These are phyloP conservation scores for Pteronotus mesoamericanus DNA, from an alignment of 2,797 vertebrate species.

Conservation along the genomic window DNA sequence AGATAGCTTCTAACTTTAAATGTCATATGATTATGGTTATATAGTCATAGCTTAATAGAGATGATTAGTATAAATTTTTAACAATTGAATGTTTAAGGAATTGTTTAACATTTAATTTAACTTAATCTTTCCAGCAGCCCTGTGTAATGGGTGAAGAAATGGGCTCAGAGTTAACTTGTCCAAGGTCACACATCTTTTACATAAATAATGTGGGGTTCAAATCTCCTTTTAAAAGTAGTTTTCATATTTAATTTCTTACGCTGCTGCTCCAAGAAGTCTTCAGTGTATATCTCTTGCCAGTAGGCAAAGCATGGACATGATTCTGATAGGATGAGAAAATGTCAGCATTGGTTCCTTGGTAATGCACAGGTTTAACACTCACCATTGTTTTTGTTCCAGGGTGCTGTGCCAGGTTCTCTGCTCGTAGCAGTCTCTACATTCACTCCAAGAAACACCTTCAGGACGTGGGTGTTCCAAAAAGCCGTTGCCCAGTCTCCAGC, in stretches of 20 bases:
- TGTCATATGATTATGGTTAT: not conserved
- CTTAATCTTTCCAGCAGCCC: not conserved
- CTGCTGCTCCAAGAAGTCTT: not conserved
- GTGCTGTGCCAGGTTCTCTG: slow-evolving; percentile 96
- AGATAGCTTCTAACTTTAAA: not conserved
- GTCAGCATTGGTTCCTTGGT: not conserved
- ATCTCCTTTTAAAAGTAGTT: not conserved
- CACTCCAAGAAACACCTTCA: slow-evolving; percentile 98
- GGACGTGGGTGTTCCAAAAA: slow-evolving; percentile 88
- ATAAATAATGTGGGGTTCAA: too few species aligned
- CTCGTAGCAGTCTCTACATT: slow-evolving; percentile 97
- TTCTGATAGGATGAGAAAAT: not conserved
- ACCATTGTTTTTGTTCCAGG: slow-evolving; percentile 81
- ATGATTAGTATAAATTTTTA: not conserved
- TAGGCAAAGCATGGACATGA: too few species aligned
- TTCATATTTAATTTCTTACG: not conserved
- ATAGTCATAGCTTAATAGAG: not conserved
- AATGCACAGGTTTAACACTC: not conserved
- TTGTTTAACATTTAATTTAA: not conserved
- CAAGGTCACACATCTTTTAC: not conserved
- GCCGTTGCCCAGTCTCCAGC: slow-evolving; percentile 91
- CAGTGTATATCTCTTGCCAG: not conserved
- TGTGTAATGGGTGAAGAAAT: not conserved
- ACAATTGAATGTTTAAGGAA: not conserved
- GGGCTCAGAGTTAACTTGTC: not conserved